Evolutionary conservation across 2,113 vertebrate genomes (phyloP).

Genomic region (Bubo scandiacus): DNA sequence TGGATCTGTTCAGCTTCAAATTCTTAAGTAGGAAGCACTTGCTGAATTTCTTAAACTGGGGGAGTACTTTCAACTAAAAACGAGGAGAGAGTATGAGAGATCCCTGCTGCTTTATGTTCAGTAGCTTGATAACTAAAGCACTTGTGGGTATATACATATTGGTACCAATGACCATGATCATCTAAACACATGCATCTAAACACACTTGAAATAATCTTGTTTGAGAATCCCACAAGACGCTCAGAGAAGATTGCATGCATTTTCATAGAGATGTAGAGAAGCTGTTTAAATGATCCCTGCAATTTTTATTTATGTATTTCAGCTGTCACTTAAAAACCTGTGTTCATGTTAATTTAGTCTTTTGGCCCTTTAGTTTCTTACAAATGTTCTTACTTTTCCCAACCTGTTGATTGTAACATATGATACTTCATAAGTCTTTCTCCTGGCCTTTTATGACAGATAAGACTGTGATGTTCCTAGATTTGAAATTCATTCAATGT

Average conservation of each 20-base stretch:
- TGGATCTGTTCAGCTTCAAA: neutral
- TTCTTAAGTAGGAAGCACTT: neutral
- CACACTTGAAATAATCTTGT: neutral
- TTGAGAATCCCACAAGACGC: neutral
- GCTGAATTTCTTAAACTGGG: neutral
- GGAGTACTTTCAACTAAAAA: neutral
- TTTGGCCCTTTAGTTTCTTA: neutral
- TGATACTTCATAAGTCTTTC: neutral
- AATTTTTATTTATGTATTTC: neutral
- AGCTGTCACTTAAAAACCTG: neutral
- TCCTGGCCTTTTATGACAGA: neutral
- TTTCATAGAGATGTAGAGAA: neutral
- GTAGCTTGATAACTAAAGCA: neutral
- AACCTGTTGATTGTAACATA: neutral
- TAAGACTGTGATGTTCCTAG: neutral
- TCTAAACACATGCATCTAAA: neutral
- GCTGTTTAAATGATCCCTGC: neutral
- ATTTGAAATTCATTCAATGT: neutral
- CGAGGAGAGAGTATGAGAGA: neutral
- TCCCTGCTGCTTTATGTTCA: neutral
- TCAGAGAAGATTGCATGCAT: neutral
- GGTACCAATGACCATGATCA: neutral
- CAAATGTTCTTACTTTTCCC: neutral
- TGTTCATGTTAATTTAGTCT: neutral
- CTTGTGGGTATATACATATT: neutral